These are phyloP conservation scores for Sigmodon hispidus DNA, from an alignment of 2,113 vertebrate species.

Conservation along the genomic window DNA sequence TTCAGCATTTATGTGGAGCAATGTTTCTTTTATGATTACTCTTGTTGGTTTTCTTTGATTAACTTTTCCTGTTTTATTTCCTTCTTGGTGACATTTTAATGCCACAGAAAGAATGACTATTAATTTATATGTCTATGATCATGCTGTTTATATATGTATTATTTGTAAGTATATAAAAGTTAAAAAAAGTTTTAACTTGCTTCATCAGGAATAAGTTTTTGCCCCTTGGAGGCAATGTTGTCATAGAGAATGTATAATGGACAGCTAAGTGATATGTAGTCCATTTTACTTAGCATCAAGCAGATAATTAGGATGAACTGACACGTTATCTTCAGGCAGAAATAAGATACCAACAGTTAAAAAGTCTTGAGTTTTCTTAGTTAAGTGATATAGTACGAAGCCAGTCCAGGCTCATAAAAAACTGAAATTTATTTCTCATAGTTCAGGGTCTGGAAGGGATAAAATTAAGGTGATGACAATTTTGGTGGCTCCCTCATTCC, in stretches of 20 bases:
- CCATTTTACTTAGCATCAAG: neutral
- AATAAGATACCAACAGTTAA: neutral
- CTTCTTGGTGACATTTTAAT: slow-evolving; percentile 17
- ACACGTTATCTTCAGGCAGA: neutral
- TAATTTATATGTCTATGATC: neutral
- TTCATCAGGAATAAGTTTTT: neutral
- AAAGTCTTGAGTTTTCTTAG: neutral
- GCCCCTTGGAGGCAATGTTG: neutral
- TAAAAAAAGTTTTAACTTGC: neutral
- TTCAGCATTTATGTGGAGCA: slow-evolving; percentile 35
- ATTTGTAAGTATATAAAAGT: neutral
- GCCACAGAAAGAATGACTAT: neutral
- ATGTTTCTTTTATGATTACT: neutral
- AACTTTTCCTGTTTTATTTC: neutral
- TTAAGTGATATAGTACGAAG: neutral
- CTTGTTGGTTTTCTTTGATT: neutral
- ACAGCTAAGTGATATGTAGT: neutral
- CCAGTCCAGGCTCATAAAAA: neutral
- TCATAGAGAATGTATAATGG: neutral
- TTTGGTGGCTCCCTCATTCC: neutral
- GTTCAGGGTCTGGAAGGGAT: neutral
- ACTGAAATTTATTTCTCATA: neutral
- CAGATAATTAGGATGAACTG: neutral
- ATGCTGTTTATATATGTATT: neutral
- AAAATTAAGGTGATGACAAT: neutral